Evolutionary conservation across 2,797 vertebrate species (phyloP).

Genomic region (Channa striata): DNA sequence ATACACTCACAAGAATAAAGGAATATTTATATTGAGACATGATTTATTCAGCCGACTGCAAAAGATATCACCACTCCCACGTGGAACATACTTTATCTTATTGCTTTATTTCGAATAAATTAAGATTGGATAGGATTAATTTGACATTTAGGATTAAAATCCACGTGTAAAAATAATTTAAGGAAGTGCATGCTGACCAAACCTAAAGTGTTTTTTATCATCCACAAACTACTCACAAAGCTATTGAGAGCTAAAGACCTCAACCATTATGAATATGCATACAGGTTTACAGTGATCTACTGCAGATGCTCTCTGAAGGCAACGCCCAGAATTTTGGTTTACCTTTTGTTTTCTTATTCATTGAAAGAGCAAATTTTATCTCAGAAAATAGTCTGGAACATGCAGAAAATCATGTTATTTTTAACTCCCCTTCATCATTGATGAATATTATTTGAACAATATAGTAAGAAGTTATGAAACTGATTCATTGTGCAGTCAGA

Average conservation of each 20-base stretch:
- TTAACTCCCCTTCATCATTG: background rate
- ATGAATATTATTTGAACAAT: background rate
- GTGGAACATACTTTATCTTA: too few relatives aligned
- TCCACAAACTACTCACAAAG: too few relatives aligned
- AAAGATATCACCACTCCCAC: too few relatives aligned
- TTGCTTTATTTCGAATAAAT: too few relatives aligned
- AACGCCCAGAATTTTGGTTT: background rate
- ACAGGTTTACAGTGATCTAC: background rate
- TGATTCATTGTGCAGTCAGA: constrained; percentile 1
- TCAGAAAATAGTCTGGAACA: background rate
- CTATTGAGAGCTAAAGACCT: background rate
- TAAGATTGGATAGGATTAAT: too few relatives aligned
- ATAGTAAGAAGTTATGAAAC: background rate
- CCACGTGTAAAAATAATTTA: too few relatives aligned
- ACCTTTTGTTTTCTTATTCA: background rate
- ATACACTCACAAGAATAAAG: background rate
- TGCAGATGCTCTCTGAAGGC: background rate
- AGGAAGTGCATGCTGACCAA: too few relatives aligned
- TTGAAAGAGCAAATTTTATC: too few relatives aligned
- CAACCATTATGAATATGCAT: background rate
- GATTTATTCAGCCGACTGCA: too few relatives aligned
- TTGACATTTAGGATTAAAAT: too few relatives aligned
- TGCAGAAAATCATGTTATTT: background rate
- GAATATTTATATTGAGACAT: too few relatives aligned
- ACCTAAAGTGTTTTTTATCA: too few relatives aligned